A percentile compares a stretch with the other conserved stretches of the same genome.
Evolutionary conservation across 2,113 vertebrate genomes (phyloP).

Genomic region (Calyptommatus sinebrachiatus): DNA sequence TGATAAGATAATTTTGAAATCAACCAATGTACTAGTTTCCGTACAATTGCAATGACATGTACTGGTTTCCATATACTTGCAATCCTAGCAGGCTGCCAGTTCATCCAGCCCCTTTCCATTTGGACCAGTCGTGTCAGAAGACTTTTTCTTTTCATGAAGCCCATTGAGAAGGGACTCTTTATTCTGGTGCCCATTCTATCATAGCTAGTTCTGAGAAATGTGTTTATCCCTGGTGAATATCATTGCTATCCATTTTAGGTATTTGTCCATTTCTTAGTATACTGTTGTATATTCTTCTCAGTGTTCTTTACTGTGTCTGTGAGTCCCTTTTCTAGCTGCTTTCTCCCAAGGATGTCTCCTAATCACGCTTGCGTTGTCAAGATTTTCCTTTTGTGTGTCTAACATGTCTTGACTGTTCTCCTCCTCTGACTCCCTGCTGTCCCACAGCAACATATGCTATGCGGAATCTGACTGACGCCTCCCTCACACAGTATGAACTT

Average conservation of each 20-base stretch:
- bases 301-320: neutral
- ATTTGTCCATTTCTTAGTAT: neutral
- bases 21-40: neutral
- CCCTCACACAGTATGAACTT: constrained; percentile 87
- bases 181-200: neutral
- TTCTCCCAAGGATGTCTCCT: fast-evolving
- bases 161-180: neutral
- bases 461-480: constrained; percentile 86
- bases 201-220: neutral
- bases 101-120: neutral
- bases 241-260: neutral
- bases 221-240: neutral
- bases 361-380: neutral
- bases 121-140: neutral
- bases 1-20: neutral
- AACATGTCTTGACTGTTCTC: constrained; percentile 17
- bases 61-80: neutral
- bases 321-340: neutral
- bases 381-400: neutral
- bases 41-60: neutral
- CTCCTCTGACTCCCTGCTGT: constrained; percentile 22
- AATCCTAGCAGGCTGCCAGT: neutral
- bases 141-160: neutral
- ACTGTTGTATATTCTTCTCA: fast-evolving
- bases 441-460: constrained; percentile 81